These are phyloP conservation scores for Indri indri DNA, from an alignment of 2,113 vertebrate genomes.

Conservation along the genomic window DNA sequence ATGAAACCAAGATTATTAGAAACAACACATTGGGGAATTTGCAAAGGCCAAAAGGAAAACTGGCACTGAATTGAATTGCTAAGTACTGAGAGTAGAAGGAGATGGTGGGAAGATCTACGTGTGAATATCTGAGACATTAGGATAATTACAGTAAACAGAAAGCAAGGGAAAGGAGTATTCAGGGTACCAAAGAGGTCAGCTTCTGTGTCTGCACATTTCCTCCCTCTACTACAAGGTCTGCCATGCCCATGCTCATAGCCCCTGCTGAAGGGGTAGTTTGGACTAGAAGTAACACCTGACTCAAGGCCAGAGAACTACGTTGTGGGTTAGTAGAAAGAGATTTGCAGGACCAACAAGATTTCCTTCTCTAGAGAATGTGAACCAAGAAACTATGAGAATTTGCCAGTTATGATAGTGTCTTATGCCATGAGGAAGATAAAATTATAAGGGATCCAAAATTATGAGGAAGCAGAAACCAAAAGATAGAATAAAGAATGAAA, in stretches of 20 bases:
- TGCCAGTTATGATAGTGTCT: neutral
- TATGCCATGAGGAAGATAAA: neutral
- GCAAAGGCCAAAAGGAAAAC: neutral
- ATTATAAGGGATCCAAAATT: neutral
- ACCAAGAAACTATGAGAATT: neutral
- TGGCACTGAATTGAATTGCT: neutral
- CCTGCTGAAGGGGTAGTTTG: neutral
- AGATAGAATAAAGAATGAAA: neutral
- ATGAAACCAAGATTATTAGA: conserved; percentile 12
- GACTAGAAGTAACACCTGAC: neutral
- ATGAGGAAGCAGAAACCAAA: neutral
- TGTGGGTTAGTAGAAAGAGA: neutral
- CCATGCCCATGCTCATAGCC: neutral
- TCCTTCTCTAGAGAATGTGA: neutral
- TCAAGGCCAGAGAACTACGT: neutral
- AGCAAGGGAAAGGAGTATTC: neutral
- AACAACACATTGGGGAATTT: conserved; percentile 19
- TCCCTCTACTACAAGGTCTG: neutral
- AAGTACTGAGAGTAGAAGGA: neutral
- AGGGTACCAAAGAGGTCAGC: neutral
- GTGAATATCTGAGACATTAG: neutral
- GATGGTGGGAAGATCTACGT: neutral
- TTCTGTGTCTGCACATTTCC: neutral
- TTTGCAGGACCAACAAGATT: neutral
- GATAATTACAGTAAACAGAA: neutral